A percentile compares a stretch with the other conserved stretches of the same genome.
Evolutionary conservation across 2,797 vertebrate species (phyloP).

Genomic region (Typhlichthys eigenmanni): DNA sequence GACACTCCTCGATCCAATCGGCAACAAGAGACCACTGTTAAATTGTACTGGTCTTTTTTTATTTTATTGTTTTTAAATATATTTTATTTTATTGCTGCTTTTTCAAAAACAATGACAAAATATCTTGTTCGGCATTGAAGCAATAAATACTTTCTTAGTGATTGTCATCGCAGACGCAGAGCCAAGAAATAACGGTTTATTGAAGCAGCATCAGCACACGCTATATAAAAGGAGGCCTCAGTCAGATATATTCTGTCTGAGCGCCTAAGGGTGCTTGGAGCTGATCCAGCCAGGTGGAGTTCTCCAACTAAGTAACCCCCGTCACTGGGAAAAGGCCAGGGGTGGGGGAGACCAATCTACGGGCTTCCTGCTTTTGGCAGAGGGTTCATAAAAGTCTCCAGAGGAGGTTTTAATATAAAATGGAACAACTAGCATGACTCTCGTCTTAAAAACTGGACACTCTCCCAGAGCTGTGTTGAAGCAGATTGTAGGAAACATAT

Average conservation of each 20-base stretch:
- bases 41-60: slow-evolving; percentile 24
- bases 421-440: slow-evolving; percentile 66
- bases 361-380: slow-evolving; percentile 53
- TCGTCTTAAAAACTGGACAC: slow-evolving; percentile 58
- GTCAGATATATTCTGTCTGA: slow-evolving; percentile 48
- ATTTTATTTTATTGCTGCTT: slow-evolving; percentile 12
- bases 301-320: slow-evolving; percentile 60
- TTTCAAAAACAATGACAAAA: slow-evolving; percentile 63
- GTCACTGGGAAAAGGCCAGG: slow-evolving; percentile 50
- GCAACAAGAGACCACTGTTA: slow-evolving; percentile 78
- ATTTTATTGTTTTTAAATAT: too few species aligned
- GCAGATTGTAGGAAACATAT: slow-evolving; percentile 75
- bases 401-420: slow-evolving; percentile 61
- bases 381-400: slow-evolving; percentile 52
- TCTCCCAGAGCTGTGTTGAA: slow-evolving; percentile 70
- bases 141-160: slow-evolving; percentile 23
- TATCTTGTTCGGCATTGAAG: slow-evolving; percentile 40
- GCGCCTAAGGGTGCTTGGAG: slow-evolving; percentile 61
- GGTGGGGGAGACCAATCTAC: slow-evolving; percentile 44
- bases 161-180: slow-evolving; percentile 19
- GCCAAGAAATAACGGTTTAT: slow-evolving; percentile 27
- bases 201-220: slow-evolving; percentile 16
- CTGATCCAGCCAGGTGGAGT: slow-evolving; percentile 68
- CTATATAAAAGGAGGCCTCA: slow-evolving; percentile 41
- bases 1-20: slow-evolving; percentile 64